Evolutionary conservation across 64 coral and sea anemone species (phyloP), one percentile per base, ranked within the genome.

Genomic region (Montipora sp.): DNA sequence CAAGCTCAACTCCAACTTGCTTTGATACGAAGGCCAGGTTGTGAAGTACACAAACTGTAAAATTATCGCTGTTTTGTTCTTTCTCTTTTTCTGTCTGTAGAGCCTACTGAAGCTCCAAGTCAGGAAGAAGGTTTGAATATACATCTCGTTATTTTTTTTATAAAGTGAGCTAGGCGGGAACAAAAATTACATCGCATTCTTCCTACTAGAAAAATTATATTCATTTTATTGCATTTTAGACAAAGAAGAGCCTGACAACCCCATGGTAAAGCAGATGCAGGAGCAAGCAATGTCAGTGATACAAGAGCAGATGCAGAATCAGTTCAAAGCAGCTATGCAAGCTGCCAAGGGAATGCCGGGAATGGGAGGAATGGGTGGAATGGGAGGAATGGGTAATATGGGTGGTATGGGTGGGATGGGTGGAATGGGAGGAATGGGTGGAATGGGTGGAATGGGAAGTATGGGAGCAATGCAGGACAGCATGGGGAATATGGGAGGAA

Each of bases 251-350:
- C 59, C 88, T 11, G 90, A 63, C 18, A 77, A 85, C 65, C 82
- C 82, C 2, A 85, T 85, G 82, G 82, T 85, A 72, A 90, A 98
- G 20, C 92, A 88, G 51, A 76, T 98, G 72, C 72, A 94, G 48
- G 67, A 80, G 63, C 92, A 98, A 89, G 95, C 95, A 59, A 88
- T 94, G 87, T 71, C 75, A 57, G 95, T 88, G 16, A 72, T 94
- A 84, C 82, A 85, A 72, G 82, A 85, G 50, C 82, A 85, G 18
- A 85, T 85, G 82, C 66, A 85, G 19, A 85, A 85, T 63, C 82
- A 85, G n/a, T 85, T 85, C 43, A 85, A 85, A 65, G 82, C 82
- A 47, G 93, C 80, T 58, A 75, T 70, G 87, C 59, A 45, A 73
- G 55, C 70, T 5, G 57, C 22, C 16, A 86, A 86, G 45, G 92